Conservation (phyloP, 2,888 invertebrate genomes). For the Drosophila pseudotakahashii region DNA sequence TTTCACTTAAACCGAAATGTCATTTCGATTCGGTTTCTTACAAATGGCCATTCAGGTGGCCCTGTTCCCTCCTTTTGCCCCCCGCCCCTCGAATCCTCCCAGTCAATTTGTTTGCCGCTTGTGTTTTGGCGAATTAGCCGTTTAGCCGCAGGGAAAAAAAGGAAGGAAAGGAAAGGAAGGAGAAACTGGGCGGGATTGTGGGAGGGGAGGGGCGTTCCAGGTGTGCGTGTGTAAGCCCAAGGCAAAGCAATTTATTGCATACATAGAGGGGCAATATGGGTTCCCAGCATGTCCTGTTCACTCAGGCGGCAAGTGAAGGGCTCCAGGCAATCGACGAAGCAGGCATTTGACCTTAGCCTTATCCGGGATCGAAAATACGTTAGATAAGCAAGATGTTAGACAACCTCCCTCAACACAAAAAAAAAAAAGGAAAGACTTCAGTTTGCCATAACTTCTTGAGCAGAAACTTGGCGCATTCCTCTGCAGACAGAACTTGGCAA, state of each 20-base stretch:
- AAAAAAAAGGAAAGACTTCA: constrained; percentile 44
- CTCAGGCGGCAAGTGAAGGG: constrained; percentile 51
- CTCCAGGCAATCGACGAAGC: constrained; percentile 55
- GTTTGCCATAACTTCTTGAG: constrained; percentile 53
- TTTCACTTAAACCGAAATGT: constrained; percentile 66
- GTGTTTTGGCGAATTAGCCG: constrained; percentile 59
- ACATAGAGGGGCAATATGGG: constrained; percentile 43
- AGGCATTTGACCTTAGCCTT: constrained; percentile 60
- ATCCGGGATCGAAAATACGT: constrained; percentile 26
- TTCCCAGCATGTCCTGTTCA: constrained; percentile 40
- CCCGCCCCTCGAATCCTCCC: constrained; percentile 9
- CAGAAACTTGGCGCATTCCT: constrained; percentile 53
- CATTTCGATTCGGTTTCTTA: constrained; percentile 62
- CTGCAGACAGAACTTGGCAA: constrained; percentile 55
- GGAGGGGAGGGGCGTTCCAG: constrained; percentile 31
- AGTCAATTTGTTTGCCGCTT: constrained; percentile 51
- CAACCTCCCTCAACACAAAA: constrained; percentile 2
- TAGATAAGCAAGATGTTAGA: constrained; percentile 51
- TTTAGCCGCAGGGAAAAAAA: constrained; percentile 45
- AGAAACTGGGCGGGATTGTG: not conserved
- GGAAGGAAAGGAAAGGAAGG: constrained; percentile 11
- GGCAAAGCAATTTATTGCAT: constrained; percentile 72
- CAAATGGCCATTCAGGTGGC: constrained; percentile 44
- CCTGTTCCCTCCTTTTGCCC: not conserved
- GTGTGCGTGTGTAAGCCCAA: constrained; percentile 46